Percentiles rank a stretch among this genome's conserved stretches.
These are phyloP conservation scores for Gymnoscopelus microlampas DNA, from an alignment of 2,797 vertebrate species.

Conservation along the genomic window DNA sequence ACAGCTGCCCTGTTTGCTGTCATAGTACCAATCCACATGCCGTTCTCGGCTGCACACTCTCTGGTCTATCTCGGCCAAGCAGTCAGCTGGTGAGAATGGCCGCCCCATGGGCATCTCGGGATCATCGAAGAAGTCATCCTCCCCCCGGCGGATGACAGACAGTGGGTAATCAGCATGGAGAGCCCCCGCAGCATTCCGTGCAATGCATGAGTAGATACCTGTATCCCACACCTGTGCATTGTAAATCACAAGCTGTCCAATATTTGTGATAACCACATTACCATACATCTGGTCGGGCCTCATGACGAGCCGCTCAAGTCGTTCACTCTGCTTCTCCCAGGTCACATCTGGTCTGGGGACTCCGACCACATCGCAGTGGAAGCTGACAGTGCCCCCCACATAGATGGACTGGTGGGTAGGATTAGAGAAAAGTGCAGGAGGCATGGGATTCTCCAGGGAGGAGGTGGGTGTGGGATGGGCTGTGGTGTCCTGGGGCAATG, in stretches of 20 bases:
- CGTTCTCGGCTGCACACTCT: constrained; percentile 82
- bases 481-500: constrained; percentile 87
- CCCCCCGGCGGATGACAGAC: constrained; percentile 83
- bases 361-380: constrained; percentile 92
- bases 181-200: constrained; percentile 87
- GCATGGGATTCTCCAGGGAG: constrained; percentile 78
- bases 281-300: constrained; percentile 97
- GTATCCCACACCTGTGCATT: constrained; percentile 92
- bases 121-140: constrained; percentile 80
- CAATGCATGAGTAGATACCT: constrained; percentile 93
- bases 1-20: constrained; percentile 86
- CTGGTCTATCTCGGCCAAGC: constrained; percentile 82
- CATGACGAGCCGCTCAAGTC: constrained; percentile 89
- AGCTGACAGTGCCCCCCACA: constrained; percentile 90
- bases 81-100: constrained; percentile 83
- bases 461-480: constrained; percentile 84
- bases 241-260: constrained; percentile 96
- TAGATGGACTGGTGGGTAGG: constrained; percentile 90
- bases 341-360: constrained; percentile 90
- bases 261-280: constrained; percentile 96
- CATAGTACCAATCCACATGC: constrained; percentile 90
- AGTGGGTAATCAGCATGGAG: constrained; percentile 92
- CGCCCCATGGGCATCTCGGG: constrained; percentile 72
- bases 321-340: constrained; percentile 95
- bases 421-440: constrained; percentile 89